Conservation (phyloP, 2,888 invertebrate species). For the Podotricha telesiphe region DNA sequence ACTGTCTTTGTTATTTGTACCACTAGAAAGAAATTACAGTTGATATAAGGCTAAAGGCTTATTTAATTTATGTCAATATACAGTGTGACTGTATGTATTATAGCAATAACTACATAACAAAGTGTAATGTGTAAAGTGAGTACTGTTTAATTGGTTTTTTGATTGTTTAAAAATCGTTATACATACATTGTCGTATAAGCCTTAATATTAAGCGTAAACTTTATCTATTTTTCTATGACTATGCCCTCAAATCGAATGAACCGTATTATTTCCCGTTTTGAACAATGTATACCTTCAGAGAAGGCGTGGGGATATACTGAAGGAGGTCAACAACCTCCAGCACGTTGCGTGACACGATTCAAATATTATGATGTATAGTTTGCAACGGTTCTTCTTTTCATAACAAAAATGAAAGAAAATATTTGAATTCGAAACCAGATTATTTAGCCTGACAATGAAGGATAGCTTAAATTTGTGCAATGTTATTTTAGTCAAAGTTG, state of each 20-base stretch:
- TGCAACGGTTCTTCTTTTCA: conserved; percentile 38
- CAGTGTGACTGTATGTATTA: background rate
- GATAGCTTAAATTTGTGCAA: background rate
- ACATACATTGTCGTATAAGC: background rate
- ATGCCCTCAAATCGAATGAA: conserved; percentile 70
- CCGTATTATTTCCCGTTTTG: conserved; percentile 80
- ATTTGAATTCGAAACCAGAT: conserved; percentile 4
- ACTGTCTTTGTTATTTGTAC: too few species aligned
- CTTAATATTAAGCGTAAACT: conserved; percentile 39
- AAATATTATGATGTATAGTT: conserved; percentile 43
- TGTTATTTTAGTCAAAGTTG: background rate
- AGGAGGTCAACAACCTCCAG: conserved; percentile 71
- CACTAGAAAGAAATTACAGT: too few species aligned
- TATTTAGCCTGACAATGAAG: background rate
- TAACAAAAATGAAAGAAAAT: conserved; percentile 27
- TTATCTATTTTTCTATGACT: conserved; percentile 50
- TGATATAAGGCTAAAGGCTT: too few species aligned
- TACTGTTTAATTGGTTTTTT: background rate
- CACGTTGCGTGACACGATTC: conserved; percentile 65
- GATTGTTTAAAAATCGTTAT: background rate
- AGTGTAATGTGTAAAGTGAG: background rate
- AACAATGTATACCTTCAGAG: conserved; percentile 71
- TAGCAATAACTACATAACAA: background rate
- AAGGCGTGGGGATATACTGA: conserved; percentile 68
- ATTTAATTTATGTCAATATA: too few species aligned